phyloP scores from a whole-genome alignment of 2,113 vertebrate genomes.

The Prionailurus bengalensis region DNA sequence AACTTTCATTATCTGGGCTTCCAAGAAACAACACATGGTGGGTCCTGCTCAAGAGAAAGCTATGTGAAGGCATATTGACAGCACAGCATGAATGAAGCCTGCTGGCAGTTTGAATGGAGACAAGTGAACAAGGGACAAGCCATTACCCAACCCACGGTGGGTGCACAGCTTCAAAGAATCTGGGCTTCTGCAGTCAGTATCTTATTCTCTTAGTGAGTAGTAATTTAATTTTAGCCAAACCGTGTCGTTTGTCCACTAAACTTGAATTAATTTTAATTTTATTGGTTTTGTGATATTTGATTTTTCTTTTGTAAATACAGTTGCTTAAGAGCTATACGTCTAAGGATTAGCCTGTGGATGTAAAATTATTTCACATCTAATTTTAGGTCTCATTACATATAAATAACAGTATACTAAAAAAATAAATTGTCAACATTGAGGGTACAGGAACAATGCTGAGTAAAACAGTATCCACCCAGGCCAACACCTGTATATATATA shows the following conservation, averaged over 20 bases:
- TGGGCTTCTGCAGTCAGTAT: neutral
- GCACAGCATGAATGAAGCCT: neutral
- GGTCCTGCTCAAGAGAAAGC: neutral
- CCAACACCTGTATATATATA: neutral
- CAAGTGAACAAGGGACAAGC: neutral
- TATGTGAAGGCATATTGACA: neutral
- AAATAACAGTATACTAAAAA: neutral
- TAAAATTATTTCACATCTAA: neutral
- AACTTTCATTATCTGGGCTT: neutral
- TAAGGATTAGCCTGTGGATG: neutral
- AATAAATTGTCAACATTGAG: neutral
- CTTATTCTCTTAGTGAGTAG: neutral
- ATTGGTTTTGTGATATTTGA: neutral
- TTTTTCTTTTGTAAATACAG: constrained; percentile 34
- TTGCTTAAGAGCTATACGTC: neutral
- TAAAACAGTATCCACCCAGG: neutral
- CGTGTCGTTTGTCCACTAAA: neutral
- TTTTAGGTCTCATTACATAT: constrained; percentile 14
- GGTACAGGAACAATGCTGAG: neutral
- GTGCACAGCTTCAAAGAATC: neutral
- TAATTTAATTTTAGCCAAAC: neutral
- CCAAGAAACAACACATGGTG: neutral
- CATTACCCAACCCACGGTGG: rapidly evolving
- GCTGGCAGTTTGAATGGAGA: neutral
- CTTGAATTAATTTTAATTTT: constrained; percentile 8